These are phyloP conservation scores for Graptemys geographica DNA, from an alignment of 2,797 vertebrate genomes.

Conservation along the genomic window DNA sequence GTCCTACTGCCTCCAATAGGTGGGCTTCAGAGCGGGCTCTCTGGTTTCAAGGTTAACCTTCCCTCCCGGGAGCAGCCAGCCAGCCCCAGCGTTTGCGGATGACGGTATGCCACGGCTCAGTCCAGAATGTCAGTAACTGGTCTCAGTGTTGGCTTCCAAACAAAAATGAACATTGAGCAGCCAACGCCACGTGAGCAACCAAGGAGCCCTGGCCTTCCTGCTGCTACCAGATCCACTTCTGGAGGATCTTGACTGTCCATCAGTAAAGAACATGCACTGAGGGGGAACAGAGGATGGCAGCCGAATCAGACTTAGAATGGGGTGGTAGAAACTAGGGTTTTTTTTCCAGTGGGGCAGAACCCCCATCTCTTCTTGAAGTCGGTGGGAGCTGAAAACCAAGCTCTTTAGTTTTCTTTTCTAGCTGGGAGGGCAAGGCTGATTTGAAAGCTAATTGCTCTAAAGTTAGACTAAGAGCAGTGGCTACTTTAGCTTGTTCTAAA, in stretches of 20 bases:
- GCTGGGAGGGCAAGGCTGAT: too few relatives aligned
- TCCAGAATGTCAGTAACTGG: neutral
- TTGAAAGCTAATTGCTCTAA: neutral
- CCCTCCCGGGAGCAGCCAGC: neutral
- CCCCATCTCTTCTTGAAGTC: neutral
- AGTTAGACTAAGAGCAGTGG: neutral
- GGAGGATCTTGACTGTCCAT: neutral
- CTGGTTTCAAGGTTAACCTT: neutral
- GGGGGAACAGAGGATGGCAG: neutral
- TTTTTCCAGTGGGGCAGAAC: neutral
- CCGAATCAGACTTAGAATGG: neutral
- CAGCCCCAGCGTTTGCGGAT: neutral
- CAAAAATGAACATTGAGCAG: neutral
- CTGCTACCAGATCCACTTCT: neutral
- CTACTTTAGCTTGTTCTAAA: neutral
- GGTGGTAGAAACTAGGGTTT: neutral
- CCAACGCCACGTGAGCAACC: too few relatives aligned
- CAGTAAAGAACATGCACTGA: neutral
- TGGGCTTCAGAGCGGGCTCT: neutral
- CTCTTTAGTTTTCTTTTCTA: neutral
- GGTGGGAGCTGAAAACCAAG: neutral
- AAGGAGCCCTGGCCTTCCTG: neutral
- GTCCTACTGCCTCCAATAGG: neutral
- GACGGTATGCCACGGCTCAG: neutral
- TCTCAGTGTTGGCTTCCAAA: neutral